Conservation (phyloP, 2,797 vertebrate species). For the Loriculus beryllinus region DNA sequence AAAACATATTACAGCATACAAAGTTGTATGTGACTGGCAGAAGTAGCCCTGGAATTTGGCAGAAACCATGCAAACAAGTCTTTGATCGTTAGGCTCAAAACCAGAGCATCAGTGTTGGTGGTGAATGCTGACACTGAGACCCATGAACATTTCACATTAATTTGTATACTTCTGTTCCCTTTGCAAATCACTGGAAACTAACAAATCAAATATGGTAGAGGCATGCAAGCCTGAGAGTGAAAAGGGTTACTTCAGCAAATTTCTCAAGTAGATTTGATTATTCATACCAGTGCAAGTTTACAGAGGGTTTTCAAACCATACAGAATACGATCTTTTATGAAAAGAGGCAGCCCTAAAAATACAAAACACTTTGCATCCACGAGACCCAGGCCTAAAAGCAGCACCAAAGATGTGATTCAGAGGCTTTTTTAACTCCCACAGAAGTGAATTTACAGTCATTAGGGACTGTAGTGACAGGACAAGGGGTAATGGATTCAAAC, state of each 20-base stretch:
- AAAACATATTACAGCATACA: background rate
- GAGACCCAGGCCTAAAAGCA: background rate
- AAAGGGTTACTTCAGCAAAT: background rate
- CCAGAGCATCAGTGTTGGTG: background rate
- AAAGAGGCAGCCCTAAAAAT: background rate
- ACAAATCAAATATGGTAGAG: background rate
- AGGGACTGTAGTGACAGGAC: too few relatives aligned
- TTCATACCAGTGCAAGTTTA: background rate
- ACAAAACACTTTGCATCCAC: background rate
- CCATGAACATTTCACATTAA: background rate
- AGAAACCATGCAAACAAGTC: background rate
- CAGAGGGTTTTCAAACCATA: background rate
- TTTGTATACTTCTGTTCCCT: background rate
- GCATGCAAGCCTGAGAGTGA: background rate
- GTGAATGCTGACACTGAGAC: background rate
- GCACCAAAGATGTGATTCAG: background rate
- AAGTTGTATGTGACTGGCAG: fast-evolving
- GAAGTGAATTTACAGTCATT: background rate
- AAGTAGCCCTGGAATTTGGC: background rate
- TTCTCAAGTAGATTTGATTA: background rate
- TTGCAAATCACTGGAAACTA: background rate
- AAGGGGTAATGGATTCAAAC: too few relatives aligned
- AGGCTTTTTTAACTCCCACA: background rate
- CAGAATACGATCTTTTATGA: background rate
- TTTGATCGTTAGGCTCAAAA: background rate